These are phyloP conservation scores for Anneissia japonica DNA, from an alignment of 35 echinoderm and acorn worm species.

Conservation along the genomic window DNA sequence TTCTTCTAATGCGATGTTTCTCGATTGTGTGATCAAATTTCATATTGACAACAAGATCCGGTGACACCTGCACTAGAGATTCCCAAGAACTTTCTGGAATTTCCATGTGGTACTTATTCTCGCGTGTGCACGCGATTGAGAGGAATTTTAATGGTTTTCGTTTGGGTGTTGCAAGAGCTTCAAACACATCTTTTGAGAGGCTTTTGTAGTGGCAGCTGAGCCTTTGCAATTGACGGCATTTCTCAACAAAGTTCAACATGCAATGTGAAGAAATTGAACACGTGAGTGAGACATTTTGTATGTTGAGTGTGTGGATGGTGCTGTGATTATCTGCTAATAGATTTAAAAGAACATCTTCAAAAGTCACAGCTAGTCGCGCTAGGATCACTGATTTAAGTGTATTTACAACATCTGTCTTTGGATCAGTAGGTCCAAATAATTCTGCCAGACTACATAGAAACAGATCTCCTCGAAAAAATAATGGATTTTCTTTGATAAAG, in stretches of 20 bases:
- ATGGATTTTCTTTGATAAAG: constrained; percentile 80
- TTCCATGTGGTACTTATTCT: constrained; percentile 75
- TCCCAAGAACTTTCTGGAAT: constrained; percentile 63
- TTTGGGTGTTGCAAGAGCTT: constrained; percentile 31
- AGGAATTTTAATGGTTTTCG: constrained; percentile 43
- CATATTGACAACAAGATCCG: constrained; percentile 57
- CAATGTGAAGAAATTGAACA: constrained; percentile 52
- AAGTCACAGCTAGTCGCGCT: constrained; percentile 54
- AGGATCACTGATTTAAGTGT: constrained; percentile 63
- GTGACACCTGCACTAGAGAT: constrained; percentile 31
- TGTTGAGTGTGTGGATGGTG: constrained; percentile 57
- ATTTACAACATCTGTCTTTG: constrained; percentile 27
- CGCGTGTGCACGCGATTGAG: constrained; percentile 61
- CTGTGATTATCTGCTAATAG: constrained; percentile 66
- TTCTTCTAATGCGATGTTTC: constrained; percentile 61
- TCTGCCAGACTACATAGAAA: constrained; percentile 71
- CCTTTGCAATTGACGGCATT: constrained; percentile 51
- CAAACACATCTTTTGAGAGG: constrained; percentile 59
- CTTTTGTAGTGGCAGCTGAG: constrained; percentile 62
- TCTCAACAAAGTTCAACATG: constrained; percentile 59
- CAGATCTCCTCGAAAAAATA: constrained; percentile 78
- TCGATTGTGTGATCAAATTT: constrained; percentile 90
- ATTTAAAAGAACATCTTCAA: constrained; percentile 44
- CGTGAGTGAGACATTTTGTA: constrained; percentile 82
- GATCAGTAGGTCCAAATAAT: constrained; percentile 82